Conservation (phyloP, 2,113 vertebrate genomes). For the Diadophis punctatus region DNA sequence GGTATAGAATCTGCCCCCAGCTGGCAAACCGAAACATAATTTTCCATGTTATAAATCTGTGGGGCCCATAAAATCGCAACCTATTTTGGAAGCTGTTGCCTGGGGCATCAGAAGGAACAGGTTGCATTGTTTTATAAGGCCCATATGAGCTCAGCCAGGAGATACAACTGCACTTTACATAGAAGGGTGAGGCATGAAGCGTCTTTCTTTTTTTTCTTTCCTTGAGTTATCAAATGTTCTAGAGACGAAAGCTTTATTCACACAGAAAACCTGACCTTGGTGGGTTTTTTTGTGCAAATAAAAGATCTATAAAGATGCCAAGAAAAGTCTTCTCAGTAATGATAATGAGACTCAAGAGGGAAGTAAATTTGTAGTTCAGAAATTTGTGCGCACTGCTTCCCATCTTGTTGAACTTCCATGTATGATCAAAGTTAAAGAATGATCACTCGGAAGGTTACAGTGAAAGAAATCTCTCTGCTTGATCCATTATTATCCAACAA, state of each 20-base stretch:
- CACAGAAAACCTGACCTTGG: not conserved
- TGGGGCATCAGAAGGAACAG: not conserved
- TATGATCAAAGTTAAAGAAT: not conserved
- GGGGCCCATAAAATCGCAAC: slow-evolving; percentile 13
- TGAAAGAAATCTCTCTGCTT: not conserved
- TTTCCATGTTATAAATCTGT: not conserved
- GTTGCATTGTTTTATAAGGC: not conserved
- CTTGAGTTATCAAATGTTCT: not conserved
- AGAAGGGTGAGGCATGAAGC: not conserved
- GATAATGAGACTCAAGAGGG: not conserved
- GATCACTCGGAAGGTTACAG: not conserved
- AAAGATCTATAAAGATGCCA: not conserved
- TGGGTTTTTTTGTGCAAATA: not conserved
- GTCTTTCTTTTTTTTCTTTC: not conserved
- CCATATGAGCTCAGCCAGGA: not conserved
- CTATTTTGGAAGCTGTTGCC: slow-evolving; percentile 9
- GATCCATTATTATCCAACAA: not conserved
- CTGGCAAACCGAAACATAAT: slow-evolving; percentile 2
- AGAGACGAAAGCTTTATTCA: not conserved
- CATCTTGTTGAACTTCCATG: not conserved
- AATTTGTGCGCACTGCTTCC: not conserved
- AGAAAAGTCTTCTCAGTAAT: not conserved
- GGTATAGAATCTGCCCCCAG: slow-evolving; percentile 45
- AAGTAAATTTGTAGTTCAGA: not conserved
- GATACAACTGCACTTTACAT: not conserved